phyloP scores from a whole-genome alignment of 2,888 invertebrate genomes.

The Polydrusus cervinus region DNA sequence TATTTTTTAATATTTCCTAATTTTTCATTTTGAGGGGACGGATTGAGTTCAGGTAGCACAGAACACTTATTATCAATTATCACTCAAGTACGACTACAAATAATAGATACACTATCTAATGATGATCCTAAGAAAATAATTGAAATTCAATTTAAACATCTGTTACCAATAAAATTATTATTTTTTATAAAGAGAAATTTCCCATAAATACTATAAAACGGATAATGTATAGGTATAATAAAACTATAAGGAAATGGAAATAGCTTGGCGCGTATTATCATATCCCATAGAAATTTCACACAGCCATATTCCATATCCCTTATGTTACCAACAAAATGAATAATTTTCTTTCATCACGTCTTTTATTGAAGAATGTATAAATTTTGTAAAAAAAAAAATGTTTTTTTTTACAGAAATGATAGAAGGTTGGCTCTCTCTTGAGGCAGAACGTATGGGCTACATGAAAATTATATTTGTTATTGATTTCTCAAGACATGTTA shows the following conservation, averaged over 20 bases:
- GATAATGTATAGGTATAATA: not conserved
- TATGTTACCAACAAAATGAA: constrained; percentile 21
- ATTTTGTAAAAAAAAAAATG: constrained; percentile 24
- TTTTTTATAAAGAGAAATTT: constrained; percentile 12
- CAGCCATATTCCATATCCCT: constrained; percentile 6
- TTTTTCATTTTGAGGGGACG: too few relatives aligned
- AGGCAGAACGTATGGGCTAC: too few relatives aligned
- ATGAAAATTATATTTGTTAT: too few relatives aligned
- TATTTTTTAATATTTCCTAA: too few relatives aligned
- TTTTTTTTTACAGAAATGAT: not conserved
- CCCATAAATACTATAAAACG: not conserved
- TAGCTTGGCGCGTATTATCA: constrained; percentile 19
- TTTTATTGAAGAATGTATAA: constrained; percentile 30
- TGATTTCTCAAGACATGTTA: too few relatives aligned
- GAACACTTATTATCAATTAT: too few relatives aligned
- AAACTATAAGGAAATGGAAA: constrained; percentile 20
- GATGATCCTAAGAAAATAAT: too few relatives aligned
- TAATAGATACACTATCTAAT: too few relatives aligned
- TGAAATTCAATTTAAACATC: not conserved
- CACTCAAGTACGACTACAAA: too few relatives aligned
- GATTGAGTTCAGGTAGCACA: too few relatives aligned
- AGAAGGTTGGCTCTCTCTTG: not conserved
- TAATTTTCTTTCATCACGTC: constrained; percentile 26
- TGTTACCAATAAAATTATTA: not conserved
- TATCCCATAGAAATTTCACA: constrained; percentile 19